Evolutionary conservation across 2,888 invertebrate genomes (phyloP).

Genomic region (Mythimna pallens): DNA sequence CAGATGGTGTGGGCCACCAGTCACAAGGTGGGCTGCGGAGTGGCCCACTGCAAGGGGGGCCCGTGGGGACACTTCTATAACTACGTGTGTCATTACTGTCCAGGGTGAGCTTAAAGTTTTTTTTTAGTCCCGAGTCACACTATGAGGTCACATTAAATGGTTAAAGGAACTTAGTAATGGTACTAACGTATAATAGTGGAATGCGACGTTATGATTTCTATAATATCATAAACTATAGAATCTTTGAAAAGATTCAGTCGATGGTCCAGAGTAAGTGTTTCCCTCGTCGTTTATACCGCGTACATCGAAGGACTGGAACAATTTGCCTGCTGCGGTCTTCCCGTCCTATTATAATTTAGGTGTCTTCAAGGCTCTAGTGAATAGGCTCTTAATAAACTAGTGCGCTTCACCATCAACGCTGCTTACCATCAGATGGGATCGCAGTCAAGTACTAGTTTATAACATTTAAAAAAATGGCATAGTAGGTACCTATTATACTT

Average conservation of each 20-base stretch:
- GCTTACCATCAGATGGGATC: too few species aligned
- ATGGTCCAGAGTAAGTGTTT: not conserved
- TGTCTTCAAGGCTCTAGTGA: too few species aligned
- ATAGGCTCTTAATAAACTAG: too few species aligned
- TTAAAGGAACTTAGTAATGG: not conserved
- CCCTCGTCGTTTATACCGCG: too few species aligned
- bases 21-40: conserved; percentile 94
- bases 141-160: too few species aligned
- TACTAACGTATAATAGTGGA: not conserved
- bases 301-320: too few species aligned
- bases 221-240: not conserved
- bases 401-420: too few species aligned
- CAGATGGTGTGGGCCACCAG: conserved; percentile 96
- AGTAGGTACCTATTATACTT: too few species aligned
- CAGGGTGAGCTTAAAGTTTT: conserved; percentile 91
- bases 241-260: not conserved
- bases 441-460: too few species aligned
- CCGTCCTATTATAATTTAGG: too few species aligned
- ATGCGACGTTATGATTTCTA: not conserved
- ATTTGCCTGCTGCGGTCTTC: too few species aligned
- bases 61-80: conserved; percentile 93
- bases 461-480: too few species aligned
- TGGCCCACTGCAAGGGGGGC: conserved; percentile 92
- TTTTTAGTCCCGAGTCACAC: not conserved
- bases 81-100: conserved; percentile 96